Percentiles rank a stretch among this genome's conserved stretches.
Evolutionary conservation across 2,888 invertebrate species (phyloP).

Genomic region (Nomada goodeniana): DNA sequence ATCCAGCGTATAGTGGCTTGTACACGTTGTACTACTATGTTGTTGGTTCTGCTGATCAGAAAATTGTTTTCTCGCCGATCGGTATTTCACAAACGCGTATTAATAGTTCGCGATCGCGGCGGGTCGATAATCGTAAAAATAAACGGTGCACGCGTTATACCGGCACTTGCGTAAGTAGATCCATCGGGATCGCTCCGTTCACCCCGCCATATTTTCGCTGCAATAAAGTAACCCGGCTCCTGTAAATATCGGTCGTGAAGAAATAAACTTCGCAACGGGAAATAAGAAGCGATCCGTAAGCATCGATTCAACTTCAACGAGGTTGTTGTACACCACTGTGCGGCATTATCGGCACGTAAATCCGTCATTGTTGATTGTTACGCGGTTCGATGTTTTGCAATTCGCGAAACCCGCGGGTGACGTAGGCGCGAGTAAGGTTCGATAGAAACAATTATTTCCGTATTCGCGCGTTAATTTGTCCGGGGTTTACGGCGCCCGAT

Average conservation of each 20-base stretch:
- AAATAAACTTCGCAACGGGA: conserved; percentile 35
- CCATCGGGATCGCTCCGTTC: conserved; percentile 44
- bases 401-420: not conserved
- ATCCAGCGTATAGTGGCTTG: not conserved
- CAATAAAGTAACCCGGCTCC: conserved; percentile 52
- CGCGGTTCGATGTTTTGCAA: not conserved
- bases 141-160: conserved; percentile 57
- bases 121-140: conserved; percentile 70
- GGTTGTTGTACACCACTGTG: not conserved
- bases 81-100: conserved; percentile 56
- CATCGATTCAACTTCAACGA: conserved; percentile 3
- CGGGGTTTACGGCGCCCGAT: conserved; percentile 3
- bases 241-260: conserved; percentile 45
- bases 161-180: conserved; percentile 59
- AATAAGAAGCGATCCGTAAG: not conserved
- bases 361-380: conserved; percentile 13
- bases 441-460: not conserved
- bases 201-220: conserved; percentile 48
- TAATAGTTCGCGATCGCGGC: conserved; percentile 62
- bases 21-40: not conserved
- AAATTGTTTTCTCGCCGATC: conserved; percentile 27
- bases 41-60: conserved; percentile 19
- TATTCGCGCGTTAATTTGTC: conserved; percentile 16
- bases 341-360: not conserved
- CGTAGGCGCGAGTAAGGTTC: not conserved